Evolutionary conservation across 2,113 vertebrate species (phyloP).

Genomic region (Varanus salvator): DNA sequence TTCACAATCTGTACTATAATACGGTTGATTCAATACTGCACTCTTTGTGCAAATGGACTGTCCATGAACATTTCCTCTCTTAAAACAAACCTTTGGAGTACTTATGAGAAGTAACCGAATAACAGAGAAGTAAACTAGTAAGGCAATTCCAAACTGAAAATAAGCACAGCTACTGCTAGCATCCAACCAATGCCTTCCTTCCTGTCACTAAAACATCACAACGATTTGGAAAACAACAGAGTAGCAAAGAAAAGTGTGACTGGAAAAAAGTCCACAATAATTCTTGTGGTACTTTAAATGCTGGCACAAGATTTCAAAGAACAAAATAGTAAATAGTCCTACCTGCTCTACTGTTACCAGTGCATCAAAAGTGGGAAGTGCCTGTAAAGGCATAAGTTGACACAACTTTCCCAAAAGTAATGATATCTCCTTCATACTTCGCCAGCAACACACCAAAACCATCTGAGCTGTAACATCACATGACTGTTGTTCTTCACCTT

Average conservation of each 20-base stretch:
- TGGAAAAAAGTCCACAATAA: neutral
- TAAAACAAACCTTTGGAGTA: neutral
- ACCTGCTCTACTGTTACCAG: conserved; percentile 91
- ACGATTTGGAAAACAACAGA: neutral
- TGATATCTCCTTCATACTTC: conserved; percentile 97
- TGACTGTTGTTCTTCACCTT: conserved; percentile 70
- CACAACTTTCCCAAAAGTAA: conserved; percentile 91
- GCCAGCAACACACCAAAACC: conserved; percentile 97
- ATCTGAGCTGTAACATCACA: conserved; percentile 95
- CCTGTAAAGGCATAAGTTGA: conserved; percentile 83
- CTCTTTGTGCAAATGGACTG: neutral
- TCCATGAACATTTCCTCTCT: neutral
- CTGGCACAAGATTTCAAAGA: neutral
- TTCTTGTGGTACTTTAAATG: neutral
- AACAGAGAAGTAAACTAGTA: neutral
- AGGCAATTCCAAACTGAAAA: neutral
- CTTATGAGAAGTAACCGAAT: neutral
- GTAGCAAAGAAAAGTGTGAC: neutral
- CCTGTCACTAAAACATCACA: neutral
- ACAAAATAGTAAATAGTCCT: conserved; percentile 30
- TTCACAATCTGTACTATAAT: neutral
- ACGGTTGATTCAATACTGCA: neutral
- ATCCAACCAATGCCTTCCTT: neutral
- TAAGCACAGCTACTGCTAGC: neutral
- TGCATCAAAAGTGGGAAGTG: conserved; percentile 55